Evolutionary conservation across 2,888 invertebrate genomes (phyloP).

Genomic region (Synanthedon tipuliformis): DNA sequence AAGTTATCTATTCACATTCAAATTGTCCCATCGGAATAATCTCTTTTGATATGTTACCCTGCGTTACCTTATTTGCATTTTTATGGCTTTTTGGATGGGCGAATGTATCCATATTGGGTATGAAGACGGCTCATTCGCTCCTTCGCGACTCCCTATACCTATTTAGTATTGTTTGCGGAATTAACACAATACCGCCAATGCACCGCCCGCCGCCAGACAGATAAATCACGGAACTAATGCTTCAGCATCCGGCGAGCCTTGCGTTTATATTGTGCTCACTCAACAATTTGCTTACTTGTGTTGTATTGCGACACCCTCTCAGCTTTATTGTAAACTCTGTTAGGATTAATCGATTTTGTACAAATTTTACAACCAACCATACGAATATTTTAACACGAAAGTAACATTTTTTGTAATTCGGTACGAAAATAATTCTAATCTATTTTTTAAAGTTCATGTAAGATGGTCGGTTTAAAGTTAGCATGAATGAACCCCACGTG

Average conservation of each 20-base stretch:
- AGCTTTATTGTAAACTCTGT: no score
- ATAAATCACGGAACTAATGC: slow-evolving; percentile 64
- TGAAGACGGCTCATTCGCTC: slow-evolving; percentile 20
- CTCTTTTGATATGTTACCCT: slow-evolving; percentile 29
- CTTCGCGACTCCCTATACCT: slow-evolving; percentile 19
- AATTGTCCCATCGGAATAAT: slow-evolving; percentile 28
- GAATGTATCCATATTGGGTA: slow-evolving; percentile 9
- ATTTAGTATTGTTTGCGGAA: slow-evolving; percentile 44
- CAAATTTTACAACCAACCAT: no score
- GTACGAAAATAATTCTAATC: no score
- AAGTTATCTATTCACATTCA: slow-evolving; percentile 31
- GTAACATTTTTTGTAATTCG: no score
- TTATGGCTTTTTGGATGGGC: slow-evolving; percentile 22
- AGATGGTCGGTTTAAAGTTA: no score
- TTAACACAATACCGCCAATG: slow-evolving; percentile 32
- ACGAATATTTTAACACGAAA: no score
- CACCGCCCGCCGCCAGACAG: slow-evolving; percentile 50
- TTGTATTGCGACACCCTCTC: background rate
- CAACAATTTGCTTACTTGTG: background rate
- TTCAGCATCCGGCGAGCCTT: slow-evolving; percentile 57
- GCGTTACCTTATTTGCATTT: slow-evolving; percentile 36
- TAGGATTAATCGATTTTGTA: no score
- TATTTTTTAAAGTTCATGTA: no score
- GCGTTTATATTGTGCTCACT: background rate
- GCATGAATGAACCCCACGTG: no score